Evolutionary conservation across 2,888 invertebrate species (phyloP), one percentile per base, ranked within the genome.

Genomic region (Euplagia quadripunctaria): DNA sequence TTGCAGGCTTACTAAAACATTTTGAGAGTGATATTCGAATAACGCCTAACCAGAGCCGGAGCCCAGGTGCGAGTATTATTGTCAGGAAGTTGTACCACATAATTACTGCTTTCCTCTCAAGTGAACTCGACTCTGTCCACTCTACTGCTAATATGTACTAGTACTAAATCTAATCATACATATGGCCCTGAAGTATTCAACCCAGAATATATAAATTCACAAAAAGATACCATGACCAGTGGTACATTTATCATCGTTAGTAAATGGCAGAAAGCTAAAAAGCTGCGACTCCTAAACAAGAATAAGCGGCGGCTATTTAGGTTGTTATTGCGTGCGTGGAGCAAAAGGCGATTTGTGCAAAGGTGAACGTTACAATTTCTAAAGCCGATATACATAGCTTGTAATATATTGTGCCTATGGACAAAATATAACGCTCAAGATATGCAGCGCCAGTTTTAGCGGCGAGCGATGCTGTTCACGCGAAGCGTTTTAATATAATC

Each of bases 361-460:
- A 79, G 75, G 80, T 72, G 74, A 74, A 75, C 77, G 79, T 65
- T 75, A 71, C 75, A 66, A 71, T 58, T 81, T 85, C 81, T 81
- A 77, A 81, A 85, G 76, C 77, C 79, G 49, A 42, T 70, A 65
- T 76, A 78, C 70, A 75, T 72, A 75, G 71, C 73, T 69, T 11
- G 72, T 79, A 79, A 84, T 84, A 82, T 84, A 80, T 83, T 76
- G 77, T 71, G 75, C 65, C 81, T 66, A 78, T 81, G 77, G 75
- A 79, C 79, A 85, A 85, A 82, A 85, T 85, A 84, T 83, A 80
- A 83, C 77, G 76, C 73, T 71, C 55, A 7, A 20, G 9, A 51
- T 64, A 65, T 65, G 43, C 14, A 42, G 64, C 14, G 8, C 6
- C 64, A 65, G 14, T 65, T 20, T 16, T 4, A 55, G 70, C 20